phyloP scores from a whole-genome alignment of 2,113 vertebrate species.

The Clupea harengus region DNA sequence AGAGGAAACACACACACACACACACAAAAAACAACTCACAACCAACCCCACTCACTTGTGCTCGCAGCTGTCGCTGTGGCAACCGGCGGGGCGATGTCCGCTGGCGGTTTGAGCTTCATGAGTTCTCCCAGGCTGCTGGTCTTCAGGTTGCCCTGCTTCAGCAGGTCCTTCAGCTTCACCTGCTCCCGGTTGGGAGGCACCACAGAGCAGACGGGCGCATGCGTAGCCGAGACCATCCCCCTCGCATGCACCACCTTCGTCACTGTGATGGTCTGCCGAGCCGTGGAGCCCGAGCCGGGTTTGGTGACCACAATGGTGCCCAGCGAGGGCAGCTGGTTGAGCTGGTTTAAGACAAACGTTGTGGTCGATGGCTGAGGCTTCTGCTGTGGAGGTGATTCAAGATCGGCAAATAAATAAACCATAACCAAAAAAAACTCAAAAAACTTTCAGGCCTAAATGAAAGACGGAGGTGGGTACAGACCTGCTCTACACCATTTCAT shows the following conservation, averaged over 20 bases:
- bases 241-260: slow-evolving; percentile 90
- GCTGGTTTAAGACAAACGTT: slow-evolving; percentile 98
- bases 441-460: too few relatives aligned
- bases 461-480: too few relatives aligned
- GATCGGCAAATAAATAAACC: too few relatives aligned
- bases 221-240: slow-evolving; percentile 43
- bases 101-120: slow-evolving; percentile 96
- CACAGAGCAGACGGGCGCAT: slow-evolving; percentile 70
- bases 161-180: slow-evolving; percentile 90
- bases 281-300: slow-evolving; percentile 81
- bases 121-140: slow-evolving; percentile 94
- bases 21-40: neutral
- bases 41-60: slow-evolving; percentile 71
- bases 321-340: slow-evolving; percentile 94
- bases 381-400: slow-evolving; percentile 56
- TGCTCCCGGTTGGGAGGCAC: slow-evolving; percentile 84
- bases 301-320: slow-evolving; percentile 90
- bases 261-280: slow-evolving; percentile 91
- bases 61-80: slow-evolving; percentile 91
- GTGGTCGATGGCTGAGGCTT: slow-evolving; percentile 96
- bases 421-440: too few relatives aligned
- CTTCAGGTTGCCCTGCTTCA: slow-evolving; percentile 80
- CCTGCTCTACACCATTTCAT: too few relatives aligned
- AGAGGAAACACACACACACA: neutral
- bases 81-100: slow-evolving; percentile 91